Evolutionary conservation across 2,113 vertebrate species (phyloP), one percentile per base, ranked within the genome.

Genomic region (Phaethornis superciliosus): DNA sequence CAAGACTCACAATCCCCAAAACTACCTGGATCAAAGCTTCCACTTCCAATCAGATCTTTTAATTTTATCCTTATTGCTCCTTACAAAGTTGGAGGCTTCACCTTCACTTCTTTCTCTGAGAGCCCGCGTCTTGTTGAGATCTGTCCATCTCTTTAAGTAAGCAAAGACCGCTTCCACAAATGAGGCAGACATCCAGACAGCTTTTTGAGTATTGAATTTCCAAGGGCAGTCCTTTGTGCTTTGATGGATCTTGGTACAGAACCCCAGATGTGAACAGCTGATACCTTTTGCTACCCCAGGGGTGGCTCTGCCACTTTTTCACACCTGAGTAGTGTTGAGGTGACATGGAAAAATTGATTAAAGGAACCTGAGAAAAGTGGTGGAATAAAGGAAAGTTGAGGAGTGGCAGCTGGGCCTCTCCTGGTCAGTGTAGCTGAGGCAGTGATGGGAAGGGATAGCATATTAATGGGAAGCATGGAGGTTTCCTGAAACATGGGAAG

Each of bases 341-440:
- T 51, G 30, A 64, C 44, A 7, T 2, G 4, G 49, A 32, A 42
- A 60, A 51, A 33, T 8, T 6, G 56, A 6, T 64, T 42, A 35
- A 8, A 24, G 58, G 32, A 0, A 0, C 22, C 54, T 35, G 64
- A 58, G 70, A 30, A 47, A 78, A 81, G 33, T 0, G 0, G 7
- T 35, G 51, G 49, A n/a, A 33, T 86, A 26, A 82, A 68, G n/a
- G 15, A 78, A 68, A 37, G 35, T 19, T 2, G 19, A 12, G 55
- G 37, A 49, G 9, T 1, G 0, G 33, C 20, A 40, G 22, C 28
- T 54, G 15, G 13, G 33, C 51, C 20, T 52, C 18, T 72, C 21
- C n/a, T 0, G 0, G 14, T 0, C 2, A 49, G 17, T 0, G 4
- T 19, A 46, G 54, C 27, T 42, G 46, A 44, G 14, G 30, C 33